Evolutionary conservation across 2,797 vertebrate genomes (phyloP), one percentile per base, ranked within the genome.

Genomic region (Tympanoctomys barrerae): DNA sequence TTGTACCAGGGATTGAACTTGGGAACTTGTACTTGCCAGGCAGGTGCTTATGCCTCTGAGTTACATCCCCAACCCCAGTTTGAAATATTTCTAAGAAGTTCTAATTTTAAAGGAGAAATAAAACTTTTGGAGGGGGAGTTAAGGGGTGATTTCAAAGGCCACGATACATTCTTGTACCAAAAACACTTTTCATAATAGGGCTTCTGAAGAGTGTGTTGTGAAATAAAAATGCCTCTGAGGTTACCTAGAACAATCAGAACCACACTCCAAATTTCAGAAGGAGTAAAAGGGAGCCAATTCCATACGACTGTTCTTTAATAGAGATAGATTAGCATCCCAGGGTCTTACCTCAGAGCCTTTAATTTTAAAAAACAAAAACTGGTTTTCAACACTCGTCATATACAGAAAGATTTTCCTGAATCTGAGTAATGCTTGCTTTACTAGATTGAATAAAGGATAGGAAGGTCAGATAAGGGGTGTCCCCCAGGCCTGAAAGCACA

Each of bases 71-170:
- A 16, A 49, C 49, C 54, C 54, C 14, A 49, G 75, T 66, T 77
- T 86, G 81, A 73, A 78, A 87, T 87, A 91, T 62, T 95, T 87
- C 81, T 83, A 84, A 89, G 9, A 96, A 64, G 7, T 85, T 85
- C 62, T 92, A 52, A 81, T 78, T 90, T 93, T 90, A n/a, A 62
- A 91, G 70, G 52, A 54, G 18, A 75, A 73, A 62, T 7, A 73
- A 33, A 36, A 6, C 91, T 2, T 36, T 68, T 4, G 11, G 33
- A 14, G 82, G 46, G 26, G 26, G 19, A 11, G 11, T 49, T 46
- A 12, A 24, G 12, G 24, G 5, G 28, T 94, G 68, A 79, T 88
- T 96, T 94, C 62, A 90, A 90, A 95, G 42, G 62, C 49, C n/a
- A 79, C 6, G 22, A 75, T 81, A 39, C 52, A 46, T 78, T 88